A percentile compares a stretch with the other conserved stretches of the same genome.
phyloP scores from a whole-genome alignment of 2,888 invertebrate species.

The Sarcophaga subvicina region DNA sequence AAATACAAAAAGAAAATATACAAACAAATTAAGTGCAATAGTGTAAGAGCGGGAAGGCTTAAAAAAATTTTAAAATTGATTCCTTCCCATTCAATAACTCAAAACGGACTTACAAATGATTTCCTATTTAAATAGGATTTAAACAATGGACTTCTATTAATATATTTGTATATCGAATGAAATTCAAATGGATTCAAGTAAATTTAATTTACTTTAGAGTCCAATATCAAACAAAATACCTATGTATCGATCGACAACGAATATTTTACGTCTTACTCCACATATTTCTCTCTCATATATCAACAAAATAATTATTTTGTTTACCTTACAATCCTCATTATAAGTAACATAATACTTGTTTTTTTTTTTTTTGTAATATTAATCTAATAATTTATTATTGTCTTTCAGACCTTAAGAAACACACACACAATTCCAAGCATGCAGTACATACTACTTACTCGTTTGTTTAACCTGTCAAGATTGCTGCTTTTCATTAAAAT shows the following conservation, averaged over 20 bases:
- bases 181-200: slow-evolving; percentile 37
- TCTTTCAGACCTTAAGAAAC: slow-evolving; percentile 66
- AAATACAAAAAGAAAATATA: background rate
- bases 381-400: slow-evolving; percentile 65
- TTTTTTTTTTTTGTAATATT: slow-evolving; percentile 23
- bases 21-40: slow-evolving; percentile 58
- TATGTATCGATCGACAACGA: too few species aligned
- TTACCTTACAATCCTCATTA: slow-evolving; percentile 32
- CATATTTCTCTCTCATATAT: slow-evolving; percentile 19
- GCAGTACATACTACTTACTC: slow-evolving; percentile 35
- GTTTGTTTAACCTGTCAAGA: slow-evolving; percentile 48
- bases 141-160: slow-evolving; percentile 25
- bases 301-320: slow-evolving; percentile 36
- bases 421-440: slow-evolving; percentile 46
- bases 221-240: background rate
- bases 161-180: slow-evolving; percentile 17
- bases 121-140: slow-evolving; percentile 25
- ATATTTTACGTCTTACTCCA: background rate
- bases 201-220: slow-evolving; percentile 35
- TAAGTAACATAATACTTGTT: slow-evolving; percentile 44
- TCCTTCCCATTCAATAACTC: slow-evolving; percentile 25
- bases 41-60: slow-evolving; percentile 34
- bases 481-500: slow-evolving; percentile 49
- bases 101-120: slow-evolving; percentile 39
- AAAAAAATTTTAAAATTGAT: background rate